Evolutionary conservation across 2,888 invertebrate genomes (phyloP), one percentile per base, ranked within the genome.

Genomic region (Parascotia fuliginaria): DNA sequence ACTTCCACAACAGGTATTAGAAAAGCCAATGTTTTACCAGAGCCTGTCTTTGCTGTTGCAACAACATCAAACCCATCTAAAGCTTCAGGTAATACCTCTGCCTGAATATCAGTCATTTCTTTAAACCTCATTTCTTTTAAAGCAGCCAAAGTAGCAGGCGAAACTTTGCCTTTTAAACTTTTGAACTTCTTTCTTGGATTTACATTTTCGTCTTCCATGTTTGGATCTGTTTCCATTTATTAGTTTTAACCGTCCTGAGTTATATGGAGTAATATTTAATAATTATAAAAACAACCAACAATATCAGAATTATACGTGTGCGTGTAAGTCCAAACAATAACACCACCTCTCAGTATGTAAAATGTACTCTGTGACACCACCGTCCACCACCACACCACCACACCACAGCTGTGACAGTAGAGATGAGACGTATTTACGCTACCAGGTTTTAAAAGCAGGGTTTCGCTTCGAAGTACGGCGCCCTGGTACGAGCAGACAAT

Each of bases 11-110:
- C 96, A 4, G 99, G 99, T 57, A 99, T 95, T 0, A 99, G 93
- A 81, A 99, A 99, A 0, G 99, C 98, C 46, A 99, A 86, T 0
- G 99, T 99, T 92, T 99, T 99, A 40, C 98, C 98, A 47, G 98
- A 98, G 0, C 99, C 99, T 9, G 99, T 99, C 88, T 97, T 97
- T 0, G 99, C 99, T 45, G 98, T 96, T 16, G 98, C 99, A 15
- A 99, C 96, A 49, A 99, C 90, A 93, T 99, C 99, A 57, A 95
- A 92, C 1, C 98, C 98, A 81, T 97, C 96, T 42, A 99, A 85
- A 15, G 98, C 93, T 33, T 95, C 95, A 0, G 98, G 97, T 75
- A 99, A 95, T 2, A 97, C 93, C 79, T 95, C 96, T 0, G 96
- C 95, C 86, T 97, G 99, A 75, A 99, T 98, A 85, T 98, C 96